A percentile compares a stretch with the other conserved stretches of the same genome.
Conservation (phyloP, 2,888 invertebrate genomes). For the Laspeyria flexula region DNA sequence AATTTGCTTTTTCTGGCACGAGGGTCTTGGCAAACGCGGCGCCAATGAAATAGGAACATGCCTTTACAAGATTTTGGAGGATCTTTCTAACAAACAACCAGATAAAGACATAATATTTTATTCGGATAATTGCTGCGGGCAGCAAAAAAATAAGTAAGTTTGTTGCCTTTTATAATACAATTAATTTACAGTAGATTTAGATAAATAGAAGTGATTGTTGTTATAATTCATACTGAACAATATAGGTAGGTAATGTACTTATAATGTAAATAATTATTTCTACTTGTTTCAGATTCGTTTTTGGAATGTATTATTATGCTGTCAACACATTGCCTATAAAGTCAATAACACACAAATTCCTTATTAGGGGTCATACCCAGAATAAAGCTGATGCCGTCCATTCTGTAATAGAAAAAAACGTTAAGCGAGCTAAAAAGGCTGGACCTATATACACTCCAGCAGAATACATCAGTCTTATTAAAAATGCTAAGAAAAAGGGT, state of each 20-base stretch:
- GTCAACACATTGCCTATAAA: slow-evolving; percentile 18
- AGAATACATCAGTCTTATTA: slow-evolving; percentile 29
- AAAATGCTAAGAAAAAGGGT: slow-evolving; percentile 21
- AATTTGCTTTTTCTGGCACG: slow-evolving; percentile 31
- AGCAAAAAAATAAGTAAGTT: slow-evolving; percentile 31
- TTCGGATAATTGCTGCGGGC: slow-evolving; percentile 33
- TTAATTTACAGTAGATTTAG: slow-evolving; percentile 1
- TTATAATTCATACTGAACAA: slow-evolving; percentile 4
- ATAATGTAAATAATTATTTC: slow-evolving; percentile 10
- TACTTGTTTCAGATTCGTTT: slow-evolving; percentile 16
- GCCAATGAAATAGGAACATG: slow-evolving; percentile 37
- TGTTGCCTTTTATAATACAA: slow-evolving; percentile 3
- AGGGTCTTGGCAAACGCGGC: slow-evolving; percentile 30
- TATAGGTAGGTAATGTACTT: slow-evolving; percentile 4
- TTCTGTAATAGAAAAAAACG: slow-evolving; percentile 25
- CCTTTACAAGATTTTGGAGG: slow-evolving; percentile 27
- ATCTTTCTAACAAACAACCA: slow-evolving; percentile 15
- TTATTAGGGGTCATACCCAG: slow-evolving; percentile 27
- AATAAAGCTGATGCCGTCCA: slow-evolving; percentile 31
- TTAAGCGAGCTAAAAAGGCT: slow-evolving; percentile 19
- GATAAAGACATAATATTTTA: slow-evolving; percentile 30
- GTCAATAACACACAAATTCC: slow-evolving; percentile 23
- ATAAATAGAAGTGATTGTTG: slow-evolving; percentile 3
- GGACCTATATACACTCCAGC: slow-evolving; percentile 29
- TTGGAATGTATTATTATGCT: slow-evolving; percentile 25